Base-by-base conservation (phyloP, 1,140 invertebrate species). In the Drosophila carrolli region DNA sequence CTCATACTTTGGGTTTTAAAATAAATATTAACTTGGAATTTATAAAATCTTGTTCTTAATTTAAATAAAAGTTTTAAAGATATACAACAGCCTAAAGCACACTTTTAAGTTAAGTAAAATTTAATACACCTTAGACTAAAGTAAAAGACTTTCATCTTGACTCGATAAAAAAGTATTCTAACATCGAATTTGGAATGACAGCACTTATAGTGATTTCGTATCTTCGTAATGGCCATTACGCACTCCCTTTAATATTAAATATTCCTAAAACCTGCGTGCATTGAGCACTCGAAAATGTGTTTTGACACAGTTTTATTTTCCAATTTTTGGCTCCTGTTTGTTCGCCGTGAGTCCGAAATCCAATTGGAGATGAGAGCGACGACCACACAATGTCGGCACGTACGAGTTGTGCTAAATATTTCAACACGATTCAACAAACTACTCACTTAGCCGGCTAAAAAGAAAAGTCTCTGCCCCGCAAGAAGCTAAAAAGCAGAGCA, bases 321-420 rank as follows among this genome's bases (percentile, higher is more conserved):
- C 29, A 41, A 32, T 51, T 51, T 63, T 43, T 47, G 14, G 41
- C 32, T 7, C 9, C 23, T 16, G 11, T 47, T 53, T 43, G 56
- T 16, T 27, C 11, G 13, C 5, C 38, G 37, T 27, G 38, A 68
- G 78, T 65, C 43, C 57, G 82, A 82, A 82, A 78, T 75, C 79
- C 78, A 81, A 81, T 76, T 27, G 63, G 58, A 76, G 71, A 78
- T 60, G 55, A 73, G 50, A 65, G 57, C 13, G 59, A 32, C 13
- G 56, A 23, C 67, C 67, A 43, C 51, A 58, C 51, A 58, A 75
- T 71, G 78, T 80, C 75, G 58, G 75, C 83, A 88, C 83, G 83
- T 79, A 80, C 83, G 14, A 57, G 27, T n/a, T 63, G 71, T 68
- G 83, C 83, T 79, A 86, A 86, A 86, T 88, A 88, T 82, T 86